Evolutionary conservation across 1,140 invertebrate genomes (phyloP).

Genomic region (Dendrolimus kikuchii): DNA sequence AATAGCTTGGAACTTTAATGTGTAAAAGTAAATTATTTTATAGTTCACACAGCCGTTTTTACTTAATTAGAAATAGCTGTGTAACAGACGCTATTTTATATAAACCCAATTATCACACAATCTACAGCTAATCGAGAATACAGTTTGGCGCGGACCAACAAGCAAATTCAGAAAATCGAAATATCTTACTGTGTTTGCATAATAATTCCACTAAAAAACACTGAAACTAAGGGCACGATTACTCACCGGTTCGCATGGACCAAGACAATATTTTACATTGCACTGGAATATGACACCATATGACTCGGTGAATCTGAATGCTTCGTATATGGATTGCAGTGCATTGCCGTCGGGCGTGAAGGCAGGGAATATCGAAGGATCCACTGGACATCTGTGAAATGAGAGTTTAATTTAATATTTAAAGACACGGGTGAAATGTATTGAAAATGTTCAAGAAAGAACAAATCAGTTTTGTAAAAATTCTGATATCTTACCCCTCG

Average conservation of each 20-base stretch:
- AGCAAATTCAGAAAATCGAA: no score
- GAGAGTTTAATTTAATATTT: conserved; percentile 1
- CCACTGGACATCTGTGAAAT: conserved; percentile 86
- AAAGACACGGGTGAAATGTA: not conserved
- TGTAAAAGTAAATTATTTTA: no score
- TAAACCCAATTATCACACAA: no score
- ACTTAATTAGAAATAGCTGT: no score
- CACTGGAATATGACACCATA: conserved; percentile 98
- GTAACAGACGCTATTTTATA: no score
- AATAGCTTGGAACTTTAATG: no score
- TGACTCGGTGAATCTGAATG: conserved; percentile 95
- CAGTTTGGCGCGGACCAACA: no score
- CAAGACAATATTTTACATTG: conserved; percentile 96
- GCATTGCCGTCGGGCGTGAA: conserved; percentile 91
- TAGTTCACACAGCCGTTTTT: no score
- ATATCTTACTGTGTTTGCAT: not conserved
- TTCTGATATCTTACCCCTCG: conserved; percentile 79
- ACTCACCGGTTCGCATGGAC: conserved; percentile 93
- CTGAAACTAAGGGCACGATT: not conserved
- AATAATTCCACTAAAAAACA: not conserved
- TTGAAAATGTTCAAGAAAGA: not conserved
- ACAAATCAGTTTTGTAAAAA: not conserved
- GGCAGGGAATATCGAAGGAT: conserved; percentile 93
- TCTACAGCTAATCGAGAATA: no score
- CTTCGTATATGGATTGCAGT: conserved; percentile 92